phyloP scores from a whole-genome alignment of 2,888 invertebrate genomes.

The Drosophila koepferae region DNA sequence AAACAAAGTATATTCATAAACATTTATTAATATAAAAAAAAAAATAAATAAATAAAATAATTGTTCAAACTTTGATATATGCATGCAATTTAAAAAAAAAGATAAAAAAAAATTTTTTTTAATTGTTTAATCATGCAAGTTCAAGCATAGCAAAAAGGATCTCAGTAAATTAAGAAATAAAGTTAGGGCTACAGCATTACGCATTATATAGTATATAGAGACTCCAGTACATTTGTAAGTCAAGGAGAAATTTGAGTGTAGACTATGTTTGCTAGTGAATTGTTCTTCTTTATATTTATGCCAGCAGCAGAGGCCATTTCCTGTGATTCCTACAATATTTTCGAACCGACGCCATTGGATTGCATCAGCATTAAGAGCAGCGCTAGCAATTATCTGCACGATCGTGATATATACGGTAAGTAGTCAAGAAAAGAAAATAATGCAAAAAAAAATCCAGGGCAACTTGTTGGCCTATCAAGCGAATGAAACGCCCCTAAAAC shows the following conservation, averaged over 20 bases:
- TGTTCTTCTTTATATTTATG: slow-evolving; percentile 4
- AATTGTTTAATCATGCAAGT: too few relatives aligned
- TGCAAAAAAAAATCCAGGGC: background rate
- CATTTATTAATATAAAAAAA: too few relatives aligned
- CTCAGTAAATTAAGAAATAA: too few relatives aligned
- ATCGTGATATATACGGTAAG: slow-evolving; percentile 71
- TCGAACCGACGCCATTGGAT: slow-evolving; percentile 71
- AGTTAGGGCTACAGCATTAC: too few relatives aligned
- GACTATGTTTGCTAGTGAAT: slow-evolving; percentile 2
- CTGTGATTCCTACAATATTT: slow-evolving; percentile 68
- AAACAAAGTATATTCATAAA: too few relatives aligned
- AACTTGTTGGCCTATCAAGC: slow-evolving; percentile 8
- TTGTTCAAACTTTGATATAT: too few relatives aligned
- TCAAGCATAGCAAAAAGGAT: too few relatives aligned
- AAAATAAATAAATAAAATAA: too few relatives aligned
- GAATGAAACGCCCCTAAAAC: slow-evolving; percentile 67
- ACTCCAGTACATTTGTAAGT: too few relatives aligned
- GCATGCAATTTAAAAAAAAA: too few relatives aligned
- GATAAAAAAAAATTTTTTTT: too few relatives aligned
- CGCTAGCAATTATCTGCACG: slow-evolving; percentile 68
- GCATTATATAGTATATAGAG: too few relatives aligned
- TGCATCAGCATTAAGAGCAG: slow-evolving; percentile 73
- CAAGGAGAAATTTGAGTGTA: background rate
- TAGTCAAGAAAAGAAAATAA: background rate
- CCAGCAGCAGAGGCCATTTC: slow-evolving; percentile 41